These are phyloP conservation scores for Mesembrinibis cayennensis DNA, from an alignment of 2,113 vertebrate species.

Conservation along the genomic window DNA sequence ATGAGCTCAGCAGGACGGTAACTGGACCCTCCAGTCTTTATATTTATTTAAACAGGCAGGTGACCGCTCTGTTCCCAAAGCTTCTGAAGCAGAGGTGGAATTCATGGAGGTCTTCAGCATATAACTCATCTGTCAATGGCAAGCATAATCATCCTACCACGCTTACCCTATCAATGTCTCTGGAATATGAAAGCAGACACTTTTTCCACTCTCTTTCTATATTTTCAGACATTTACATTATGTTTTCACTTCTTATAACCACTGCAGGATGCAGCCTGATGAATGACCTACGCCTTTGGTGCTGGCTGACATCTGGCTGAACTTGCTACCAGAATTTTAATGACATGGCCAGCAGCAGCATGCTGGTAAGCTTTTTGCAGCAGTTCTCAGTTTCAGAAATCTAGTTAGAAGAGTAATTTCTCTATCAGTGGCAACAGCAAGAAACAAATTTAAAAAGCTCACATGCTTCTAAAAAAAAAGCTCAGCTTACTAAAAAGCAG, in stretches of 20 bases:
- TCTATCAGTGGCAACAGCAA: not conserved
- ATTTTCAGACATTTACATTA: not conserved
- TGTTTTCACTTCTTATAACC: not conserved
- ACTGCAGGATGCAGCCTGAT: not conserved
- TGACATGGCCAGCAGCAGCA: not conserved
- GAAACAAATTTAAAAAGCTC: not conserved
- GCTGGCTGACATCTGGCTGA: not conserved
- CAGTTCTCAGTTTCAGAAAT: not conserved
- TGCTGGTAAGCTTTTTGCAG: not conserved
- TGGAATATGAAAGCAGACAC: not conserved
- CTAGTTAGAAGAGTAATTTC: not conserved
- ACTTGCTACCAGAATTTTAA: constrained; percentile 9
- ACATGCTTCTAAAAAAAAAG: fast-evolving
- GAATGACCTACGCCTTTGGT: not conserved
- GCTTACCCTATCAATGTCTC: not conserved
- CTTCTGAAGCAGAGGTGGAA: not conserved
- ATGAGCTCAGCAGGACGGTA: not conserved
- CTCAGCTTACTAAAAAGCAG: not conserved
- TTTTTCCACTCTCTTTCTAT: not conserved
- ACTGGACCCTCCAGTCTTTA: not conserved
- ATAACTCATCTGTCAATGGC: not conserved
- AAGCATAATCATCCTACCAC: not conserved
- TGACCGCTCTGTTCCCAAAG: not conserved
- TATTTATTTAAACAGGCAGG: not conserved
- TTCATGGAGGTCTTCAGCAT: not conserved